These are phyloP conservation scores for Sycon ciliatum DNA, from an alignment of 37 sponge, comb jelly and placozoan genomes.

Conservation along the genomic window DNA sequence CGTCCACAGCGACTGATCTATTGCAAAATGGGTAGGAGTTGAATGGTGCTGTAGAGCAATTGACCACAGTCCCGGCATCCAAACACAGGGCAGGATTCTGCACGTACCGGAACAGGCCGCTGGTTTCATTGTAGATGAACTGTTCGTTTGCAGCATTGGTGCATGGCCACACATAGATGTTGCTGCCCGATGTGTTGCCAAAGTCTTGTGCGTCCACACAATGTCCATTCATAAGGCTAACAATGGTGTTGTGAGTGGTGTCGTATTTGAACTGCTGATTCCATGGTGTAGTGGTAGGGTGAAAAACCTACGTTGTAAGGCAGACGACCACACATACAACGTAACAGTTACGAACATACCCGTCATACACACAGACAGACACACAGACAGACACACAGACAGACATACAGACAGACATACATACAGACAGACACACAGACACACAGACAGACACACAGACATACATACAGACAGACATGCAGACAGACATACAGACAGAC, in stretches of 20 bases:
- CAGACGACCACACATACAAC: too few species aligned
- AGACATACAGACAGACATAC: too few species aligned
- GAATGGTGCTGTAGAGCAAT: background rate
- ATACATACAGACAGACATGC: too few species aligned
- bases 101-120: background rate
- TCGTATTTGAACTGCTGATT: conserved; percentile 10
- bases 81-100: background rate
- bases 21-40: background rate
- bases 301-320: too few species aligned
- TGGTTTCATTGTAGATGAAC: background rate
- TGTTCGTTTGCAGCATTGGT: background rate
- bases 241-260: background rate
- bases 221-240: background rate
- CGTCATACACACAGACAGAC: too few species aligned
- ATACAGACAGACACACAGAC: too few species aligned
- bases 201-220: background rate
- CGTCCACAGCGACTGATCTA: background rate
- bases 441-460: too few species aligned
- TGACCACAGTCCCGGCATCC: background rate
- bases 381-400: too few species aligned
- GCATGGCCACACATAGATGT: background rate
- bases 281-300: background rate
- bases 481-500: too few species aligned
- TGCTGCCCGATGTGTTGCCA: background rate
- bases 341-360: too few species aligned